A percentile compares a stretch with the other conserved stretches of the same genome.
Conservation (phyloP, 2,113 vertebrate genomes). For the Sakesphorus luctuosus region DNA sequence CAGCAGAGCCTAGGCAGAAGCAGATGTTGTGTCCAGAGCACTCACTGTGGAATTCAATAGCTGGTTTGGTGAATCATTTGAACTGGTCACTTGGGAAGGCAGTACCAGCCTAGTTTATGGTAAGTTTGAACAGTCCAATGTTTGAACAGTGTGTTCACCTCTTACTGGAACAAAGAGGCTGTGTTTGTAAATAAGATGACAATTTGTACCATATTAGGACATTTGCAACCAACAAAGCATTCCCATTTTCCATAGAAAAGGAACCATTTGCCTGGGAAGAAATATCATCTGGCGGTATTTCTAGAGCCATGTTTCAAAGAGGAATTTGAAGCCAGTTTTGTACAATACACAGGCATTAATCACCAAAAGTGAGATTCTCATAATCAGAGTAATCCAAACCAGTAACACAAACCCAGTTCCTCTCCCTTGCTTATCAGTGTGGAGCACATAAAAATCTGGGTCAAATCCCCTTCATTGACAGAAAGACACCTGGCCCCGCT, state of each 20-base stretch:
- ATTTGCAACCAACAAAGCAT: slow-evolving; percentile 65
- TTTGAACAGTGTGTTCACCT: background rate
- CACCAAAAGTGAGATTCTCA: background rate
- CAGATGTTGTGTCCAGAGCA: slow-evolving; percentile 49
- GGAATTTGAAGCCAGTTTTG: background rate
- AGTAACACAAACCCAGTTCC: background rate
- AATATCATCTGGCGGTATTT: slow-evolving; percentile 20
- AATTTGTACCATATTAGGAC: background rate
- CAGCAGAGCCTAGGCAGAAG: slow-evolving; percentile 45
- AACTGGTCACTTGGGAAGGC: slow-evolving; percentile 47
- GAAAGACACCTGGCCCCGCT: background rate
- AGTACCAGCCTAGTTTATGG: background rate
- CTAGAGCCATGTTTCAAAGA: background rate
- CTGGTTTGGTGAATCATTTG: slow-evolving; percentile 60
- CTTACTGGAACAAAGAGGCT: slow-evolving; percentile 37
- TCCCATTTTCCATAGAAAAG: slow-evolving; percentile 26
- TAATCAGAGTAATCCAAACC: slow-evolving; percentile 23
- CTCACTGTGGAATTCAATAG: background rate
- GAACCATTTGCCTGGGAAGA: background rate
- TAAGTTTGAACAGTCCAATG: background rate
- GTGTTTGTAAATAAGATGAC: slow-evolving; percentile 40
- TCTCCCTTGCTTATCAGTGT: background rate
- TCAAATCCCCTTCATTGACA: background rate
- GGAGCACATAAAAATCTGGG: background rate
- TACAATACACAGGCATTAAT: background rate